A percentile compares a stretch with the other conserved stretches of the same genome.
These are phyloP conservation scores for Adelosebastes latens DNA, from an alignment of 2,797 vertebrate genomes.

Conservation along the genomic window DNA sequence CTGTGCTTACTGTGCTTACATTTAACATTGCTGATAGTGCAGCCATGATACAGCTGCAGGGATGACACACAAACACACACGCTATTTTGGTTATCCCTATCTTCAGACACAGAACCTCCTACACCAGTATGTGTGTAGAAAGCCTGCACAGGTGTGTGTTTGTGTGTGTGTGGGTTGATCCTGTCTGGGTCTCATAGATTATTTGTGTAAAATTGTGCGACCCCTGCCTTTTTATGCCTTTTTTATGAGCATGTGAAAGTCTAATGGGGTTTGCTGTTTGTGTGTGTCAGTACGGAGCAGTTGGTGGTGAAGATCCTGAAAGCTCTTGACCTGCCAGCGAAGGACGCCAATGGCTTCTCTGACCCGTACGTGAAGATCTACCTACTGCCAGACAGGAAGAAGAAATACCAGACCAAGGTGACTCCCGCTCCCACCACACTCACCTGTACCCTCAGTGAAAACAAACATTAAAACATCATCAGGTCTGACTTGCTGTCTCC, in stretches of 20 bases:
- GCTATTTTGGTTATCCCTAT: slow-evolving; percentile 21
- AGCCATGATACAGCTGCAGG: slow-evolving; percentile 48
- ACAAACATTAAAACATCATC: background rate
- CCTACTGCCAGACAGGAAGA: slow-evolving; percentile 94
- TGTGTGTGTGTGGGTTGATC: slow-evolving; percentile 41
- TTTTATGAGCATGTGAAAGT: slow-evolving; percentile 8
- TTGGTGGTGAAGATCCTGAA: slow-evolving; percentile 93
- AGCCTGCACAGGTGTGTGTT: slow-evolving; percentile 43
- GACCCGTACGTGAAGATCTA: slow-evolving; percentile 96
- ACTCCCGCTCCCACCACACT: background rate
- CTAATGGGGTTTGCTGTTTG: slow-evolving; percentile 1
- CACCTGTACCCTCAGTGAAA: background rate
- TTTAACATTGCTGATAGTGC: slow-evolving; percentile 47
- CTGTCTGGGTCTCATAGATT: slow-evolving; percentile 38
- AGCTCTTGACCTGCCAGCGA: slow-evolving; percentile 91
- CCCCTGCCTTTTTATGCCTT: background rate
- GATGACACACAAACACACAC: slow-evolving; percentile 22
- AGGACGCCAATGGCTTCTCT: slow-evolving; percentile 93
- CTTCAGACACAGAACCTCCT: slow-evolving; percentile 47
- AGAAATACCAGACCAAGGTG: slow-evolving; percentile 96
- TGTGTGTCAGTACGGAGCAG: slow-evolving; percentile 87
- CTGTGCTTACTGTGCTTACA: slow-evolving; percentile 45
- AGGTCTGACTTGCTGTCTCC: background rate
- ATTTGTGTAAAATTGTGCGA: slow-evolving; percentile 18
- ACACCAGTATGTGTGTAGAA: slow-evolving; percentile 29